These are phyloP conservation scores for Orius insidiosus DNA, from an alignment of 1,140 invertebrate species.

Conservation along the genomic window DNA sequence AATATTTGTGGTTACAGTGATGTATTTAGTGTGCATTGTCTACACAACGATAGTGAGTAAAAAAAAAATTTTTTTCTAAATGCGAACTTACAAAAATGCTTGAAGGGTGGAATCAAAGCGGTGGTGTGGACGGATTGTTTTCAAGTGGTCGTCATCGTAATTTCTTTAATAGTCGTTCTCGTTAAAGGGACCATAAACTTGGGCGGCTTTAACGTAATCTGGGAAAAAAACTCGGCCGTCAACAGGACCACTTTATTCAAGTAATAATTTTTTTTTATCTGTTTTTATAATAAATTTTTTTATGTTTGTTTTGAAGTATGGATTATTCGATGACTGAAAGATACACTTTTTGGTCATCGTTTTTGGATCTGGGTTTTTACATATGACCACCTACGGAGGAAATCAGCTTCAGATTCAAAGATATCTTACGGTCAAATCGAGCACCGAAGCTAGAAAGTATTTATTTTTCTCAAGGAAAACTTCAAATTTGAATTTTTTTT, in stretches of 20 bases:
- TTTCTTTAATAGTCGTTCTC: constrained; percentile 58
- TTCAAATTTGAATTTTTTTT: constrained; percentile 12
- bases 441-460: constrained; percentile 29
- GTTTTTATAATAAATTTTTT: background rate
- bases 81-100: constrained; percentile 20
- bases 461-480: background rate
- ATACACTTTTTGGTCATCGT: constrained; percentile 57
- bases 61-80: no score
- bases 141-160: constrained; percentile 70
- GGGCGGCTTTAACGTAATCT: constrained; percentile 55
- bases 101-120: constrained; percentile 78
- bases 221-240: constrained; percentile 46
- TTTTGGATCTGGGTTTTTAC: constrained; percentile 35
- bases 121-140: constrained; percentile 89
- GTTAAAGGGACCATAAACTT: constrained; percentile 61
- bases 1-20: constrained; percentile 54
- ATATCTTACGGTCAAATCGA: constrained; percentile 31
- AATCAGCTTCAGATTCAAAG: constrained; percentile 42
- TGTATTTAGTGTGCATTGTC: constrained; percentile 72
- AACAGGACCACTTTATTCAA: constrained; percentile 48
- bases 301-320: background rate
- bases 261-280: constrained; percentile 31
- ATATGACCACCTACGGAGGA: constrained; percentile 34
- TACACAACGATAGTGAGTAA: constrained; percentile 75
- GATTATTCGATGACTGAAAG: constrained; percentile 35